Base-by-base conservation (phyloP, 2,797 vertebrate species). In the Sebastes glaucus region DNA sequence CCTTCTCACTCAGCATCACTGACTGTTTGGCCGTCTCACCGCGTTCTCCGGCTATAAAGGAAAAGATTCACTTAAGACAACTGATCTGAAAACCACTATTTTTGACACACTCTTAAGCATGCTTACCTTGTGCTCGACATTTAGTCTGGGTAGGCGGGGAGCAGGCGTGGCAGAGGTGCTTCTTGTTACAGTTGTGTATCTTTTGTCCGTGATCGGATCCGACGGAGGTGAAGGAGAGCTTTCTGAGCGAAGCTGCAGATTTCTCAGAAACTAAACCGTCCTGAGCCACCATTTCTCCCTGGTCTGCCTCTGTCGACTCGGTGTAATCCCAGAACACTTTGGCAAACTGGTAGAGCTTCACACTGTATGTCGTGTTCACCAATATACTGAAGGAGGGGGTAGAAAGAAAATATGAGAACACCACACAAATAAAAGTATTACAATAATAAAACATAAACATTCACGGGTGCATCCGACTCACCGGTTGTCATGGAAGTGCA, bases 331-430 rank as follows among this genome's bases (percentile, higher is more conserved):
- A 98, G 4, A 78, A 67, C 52, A 97, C 87, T 2, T 95, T 89
- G 75, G 96, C 91, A 66, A 99, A 98, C 90, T 96, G 94, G 49
- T 96, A 95, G 81, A 96, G 78, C 91, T 95, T 63, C 76, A 98
- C 82, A 0, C 90, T 86, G 64, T 92, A 82, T 6, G 84, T 73
- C 0, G 95, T 94, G 83, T 97, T 97, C 88, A 97, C 95, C 78
- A 99, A 77, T 74, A 99, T 94, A 74, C 97, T 99, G 59, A 59
- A 59, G 9, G 8, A 74, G 3, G 27, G 2, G 30, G 38, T 14
- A 42, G 30, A 59, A 23, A 70, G 2, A 33, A 64, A 72, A 11
- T 7, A 30, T 11, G 4, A 52, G 28, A 67, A 63, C 22, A 32
- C 2, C 2, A 18, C 5, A 18, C 13, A 13, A 5, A 28, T 18